Percentiles rank a stretch among this genome's conserved stretches.
phyloP scores from a whole-genome alignment of 2,888 invertebrate species.

The Melitaea athalia region DNA sequence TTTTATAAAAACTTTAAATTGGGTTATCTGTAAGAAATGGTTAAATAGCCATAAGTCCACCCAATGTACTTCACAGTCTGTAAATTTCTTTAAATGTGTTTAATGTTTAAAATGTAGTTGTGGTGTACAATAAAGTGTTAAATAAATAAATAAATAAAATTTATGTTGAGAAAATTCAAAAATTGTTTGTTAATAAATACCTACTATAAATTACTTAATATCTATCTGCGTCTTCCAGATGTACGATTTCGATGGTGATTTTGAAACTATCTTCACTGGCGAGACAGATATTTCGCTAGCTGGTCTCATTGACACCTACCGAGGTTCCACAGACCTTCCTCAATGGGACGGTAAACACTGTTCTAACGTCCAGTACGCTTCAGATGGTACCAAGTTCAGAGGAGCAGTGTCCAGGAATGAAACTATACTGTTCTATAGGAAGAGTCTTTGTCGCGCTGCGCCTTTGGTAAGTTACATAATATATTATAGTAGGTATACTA shows the following conservation, averaged over 20 bases:
- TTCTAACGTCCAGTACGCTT: conserved; percentile 88
- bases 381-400: conserved; percentile 93
- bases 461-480: conserved; percentile 84
- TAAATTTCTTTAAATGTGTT: no score
- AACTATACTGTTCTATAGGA: conserved; percentile 88
- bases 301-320: conserved; percentile 89
- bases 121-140: no score
- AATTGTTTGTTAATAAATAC: no score
- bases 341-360: conserved; percentile 91
- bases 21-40: no score
- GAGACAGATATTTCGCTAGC: conserved; percentile 82
- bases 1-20: no score
- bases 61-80: no score
- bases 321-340: conserved; percentile 86
- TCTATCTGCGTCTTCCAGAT: conserved; percentile 79
- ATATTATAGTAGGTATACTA: no score
- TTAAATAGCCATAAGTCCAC: no score
- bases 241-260: conserved; percentile 92
- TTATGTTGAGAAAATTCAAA: no score
- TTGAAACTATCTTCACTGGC: conserved; percentile 90
- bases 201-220: no score
- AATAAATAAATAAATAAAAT: no score
- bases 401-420: conserved; percentile 87
- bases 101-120: no score
- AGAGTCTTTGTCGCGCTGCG: conserved; percentile 92